Conservation (phyloP, 2,113 vertebrate genomes). For the Madoqua kirkii region DNA sequence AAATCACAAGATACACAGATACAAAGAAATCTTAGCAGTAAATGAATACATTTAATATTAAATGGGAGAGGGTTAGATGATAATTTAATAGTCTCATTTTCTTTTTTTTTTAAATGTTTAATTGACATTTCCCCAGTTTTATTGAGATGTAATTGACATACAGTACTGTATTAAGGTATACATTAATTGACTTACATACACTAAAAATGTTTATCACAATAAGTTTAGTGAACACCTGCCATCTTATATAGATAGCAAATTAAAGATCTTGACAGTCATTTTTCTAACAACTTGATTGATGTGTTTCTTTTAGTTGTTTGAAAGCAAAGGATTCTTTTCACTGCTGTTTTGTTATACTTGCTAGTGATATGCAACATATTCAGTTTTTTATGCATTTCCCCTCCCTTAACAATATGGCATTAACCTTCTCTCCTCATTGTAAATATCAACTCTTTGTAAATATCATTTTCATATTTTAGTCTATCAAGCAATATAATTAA, state of each 20-base stretch:
- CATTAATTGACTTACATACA: neutral
- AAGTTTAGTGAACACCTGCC: neutral
- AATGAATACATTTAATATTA: neutral
- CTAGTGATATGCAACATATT: too few species aligned
- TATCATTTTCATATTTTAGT: neutral
- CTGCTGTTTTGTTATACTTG: too few species aligned
- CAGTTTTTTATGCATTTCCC: neutral
- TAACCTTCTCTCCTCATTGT: accelerated
- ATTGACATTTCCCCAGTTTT: neutral
- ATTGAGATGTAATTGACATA: neutral
- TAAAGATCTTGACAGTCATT: neutral
- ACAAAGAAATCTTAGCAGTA: neutral
- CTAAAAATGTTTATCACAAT: neutral
- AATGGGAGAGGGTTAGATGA: neutral
- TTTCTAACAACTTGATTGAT: neutral
- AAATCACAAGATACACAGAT: neutral
- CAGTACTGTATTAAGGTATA: too few species aligned
- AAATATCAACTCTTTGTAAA: neutral
- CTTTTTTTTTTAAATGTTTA: neutral
- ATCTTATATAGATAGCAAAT: neutral
- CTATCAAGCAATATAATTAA: neutral
- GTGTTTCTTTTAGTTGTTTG: neutral
- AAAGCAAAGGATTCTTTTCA: accelerated
- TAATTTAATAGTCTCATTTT: neutral
- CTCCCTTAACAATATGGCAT: neutral